These are phyloP conservation scores for Ramphastos sulfuratus DNA, from an alignment of 2,113 vertebrate species.

Conservation along the genomic window DNA sequence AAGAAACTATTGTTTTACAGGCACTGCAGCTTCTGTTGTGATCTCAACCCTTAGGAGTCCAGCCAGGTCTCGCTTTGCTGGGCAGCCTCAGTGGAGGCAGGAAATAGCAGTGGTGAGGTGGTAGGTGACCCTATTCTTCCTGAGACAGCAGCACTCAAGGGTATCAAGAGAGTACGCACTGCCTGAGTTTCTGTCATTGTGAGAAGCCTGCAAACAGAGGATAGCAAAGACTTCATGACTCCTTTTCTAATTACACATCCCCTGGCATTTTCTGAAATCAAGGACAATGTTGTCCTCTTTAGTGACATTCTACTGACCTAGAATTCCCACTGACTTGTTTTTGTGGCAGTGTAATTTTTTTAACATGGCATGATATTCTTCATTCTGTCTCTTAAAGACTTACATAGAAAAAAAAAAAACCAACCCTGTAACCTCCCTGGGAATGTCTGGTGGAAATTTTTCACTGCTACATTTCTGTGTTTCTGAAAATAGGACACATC, in stretches of 20 bases:
- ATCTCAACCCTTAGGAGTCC: slow-evolving; percentile 28
- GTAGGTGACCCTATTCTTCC: slow-evolving; percentile 47
- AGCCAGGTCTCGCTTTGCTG: neutral
- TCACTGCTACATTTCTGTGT: slow-evolving; percentile 20
- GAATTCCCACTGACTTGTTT: neutral
- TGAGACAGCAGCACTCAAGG: neutral
- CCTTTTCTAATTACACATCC: neutral
- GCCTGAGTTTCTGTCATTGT: neutral
- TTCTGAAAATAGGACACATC: slow-evolving; percentile 42
- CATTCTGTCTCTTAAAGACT: neutral
- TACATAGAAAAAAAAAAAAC: neutral
- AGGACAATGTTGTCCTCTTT: neutral
- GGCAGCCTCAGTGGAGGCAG: slow-evolving; percentile 18
- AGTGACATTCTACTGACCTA: neutral
- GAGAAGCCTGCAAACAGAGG: neutral
- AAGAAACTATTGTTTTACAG: slow-evolving; percentile 34
- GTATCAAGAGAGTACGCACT: neutral
- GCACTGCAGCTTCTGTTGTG: slow-evolving; percentile 19
- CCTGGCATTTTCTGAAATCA: neutral
- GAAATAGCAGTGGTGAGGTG: slow-evolving; percentile 14
- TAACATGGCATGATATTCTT: neutral
- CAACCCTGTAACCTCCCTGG: neutral
- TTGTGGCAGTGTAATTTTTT: neutral
- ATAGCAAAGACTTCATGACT: neutral
- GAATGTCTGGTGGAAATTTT: slow-evolving; percentile 12